Percentiles rank a stretch among this genome's conserved stretches.
Conservation (phyloP, 2,888 invertebrate species). For the Synergus umbraculus region DNA sequence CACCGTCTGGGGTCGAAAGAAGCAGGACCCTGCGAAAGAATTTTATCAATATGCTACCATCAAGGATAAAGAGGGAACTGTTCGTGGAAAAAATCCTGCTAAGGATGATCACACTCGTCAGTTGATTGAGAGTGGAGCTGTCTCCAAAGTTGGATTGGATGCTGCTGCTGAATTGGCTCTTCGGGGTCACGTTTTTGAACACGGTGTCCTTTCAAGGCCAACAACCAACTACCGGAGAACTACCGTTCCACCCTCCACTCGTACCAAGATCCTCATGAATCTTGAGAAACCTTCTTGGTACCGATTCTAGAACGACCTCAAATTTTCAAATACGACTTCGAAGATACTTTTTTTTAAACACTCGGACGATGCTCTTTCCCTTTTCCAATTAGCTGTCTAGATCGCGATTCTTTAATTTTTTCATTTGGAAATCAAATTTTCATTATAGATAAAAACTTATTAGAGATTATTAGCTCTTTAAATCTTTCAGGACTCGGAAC, state of each 20-base stretch:
- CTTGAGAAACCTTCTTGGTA: slow-evolving; percentile 75
- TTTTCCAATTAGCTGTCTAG: slow-evolving; percentile 20
- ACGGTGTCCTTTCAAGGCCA: slow-evolving; percentile 71
- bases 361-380: slow-evolving; percentile 25
- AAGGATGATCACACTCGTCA: slow-evolving; percentile 73
- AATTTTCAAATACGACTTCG: neutral
- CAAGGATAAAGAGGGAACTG: slow-evolving; percentile 69
- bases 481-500: no score
- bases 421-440: neutral
- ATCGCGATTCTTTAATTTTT: neutral
- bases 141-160: slow-evolving; percentile 73
- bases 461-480: no score
- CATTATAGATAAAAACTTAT: neutral
- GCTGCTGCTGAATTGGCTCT: slow-evolving; percentile 73
- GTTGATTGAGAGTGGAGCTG: slow-evolving; percentile 71
- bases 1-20: slow-evolving; percentile 88
- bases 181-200: slow-evolving; percentile 73
- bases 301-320: slow-evolving; percentile 65
- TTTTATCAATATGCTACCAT: slow-evolving; percentile 74
- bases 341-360: slow-evolving; percentile 24
- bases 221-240: slow-evolving; percentile 67
- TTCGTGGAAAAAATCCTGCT: slow-evolving; percentile 71
- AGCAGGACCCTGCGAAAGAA: slow-evolving; percentile 73
- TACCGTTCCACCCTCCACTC: slow-evolving; percentile 69
- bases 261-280: slow-evolving; percentile 73